Evolutionary conservation across 1,140 invertebrate genomes (phyloP).

Genomic region (Zaprionus camerounensis): DNA sequence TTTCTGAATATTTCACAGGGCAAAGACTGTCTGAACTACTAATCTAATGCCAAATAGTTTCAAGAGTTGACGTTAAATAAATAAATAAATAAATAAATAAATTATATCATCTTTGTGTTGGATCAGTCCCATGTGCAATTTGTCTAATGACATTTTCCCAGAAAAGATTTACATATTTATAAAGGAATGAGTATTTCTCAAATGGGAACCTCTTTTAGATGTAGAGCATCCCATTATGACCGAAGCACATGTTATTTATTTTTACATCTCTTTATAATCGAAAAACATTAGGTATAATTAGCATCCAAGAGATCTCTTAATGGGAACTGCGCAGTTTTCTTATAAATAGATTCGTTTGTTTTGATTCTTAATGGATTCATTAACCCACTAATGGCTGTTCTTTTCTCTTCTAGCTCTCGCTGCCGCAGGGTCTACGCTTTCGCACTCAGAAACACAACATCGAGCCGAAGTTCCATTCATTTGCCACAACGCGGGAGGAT

Average conservation of each 20-base stretch:
- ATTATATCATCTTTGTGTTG: neutral
- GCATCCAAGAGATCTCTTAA: neutral
- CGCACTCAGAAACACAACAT: constrained; percentile 96
- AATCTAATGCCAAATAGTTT: neutral
- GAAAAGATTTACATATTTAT: too few species aligned
- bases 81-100: too few species aligned
- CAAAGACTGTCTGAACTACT: neutral
- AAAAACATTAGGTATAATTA: neutral
- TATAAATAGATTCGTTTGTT: constrained; percentile 32
- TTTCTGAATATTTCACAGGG: neutral
- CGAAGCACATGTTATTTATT: too few species aligned
- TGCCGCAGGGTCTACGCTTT: constrained; percentile 97
- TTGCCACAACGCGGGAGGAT: constrained; percentile 98
- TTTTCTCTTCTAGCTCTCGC: constrained; percentile 90
- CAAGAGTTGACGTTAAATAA: too few species aligned
- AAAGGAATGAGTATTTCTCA: too few species aligned
- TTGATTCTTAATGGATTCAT: constrained; percentile 7
- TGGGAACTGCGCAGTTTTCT: neutral
- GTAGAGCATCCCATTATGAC: too few species aligned
- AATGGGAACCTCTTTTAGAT: too few species aligned
- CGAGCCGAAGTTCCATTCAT: constrained; percentile 97
- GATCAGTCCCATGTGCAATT: neutral
- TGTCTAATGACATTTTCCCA: too few species aligned
- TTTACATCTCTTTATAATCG: neutral
- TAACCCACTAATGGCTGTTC: neutral